Evolutionary conservation across 2,113 vertebrate genomes (phyloP), one percentile per base, ranked within the genome.

Genomic region (Oreocharis arfaki): DNA sequence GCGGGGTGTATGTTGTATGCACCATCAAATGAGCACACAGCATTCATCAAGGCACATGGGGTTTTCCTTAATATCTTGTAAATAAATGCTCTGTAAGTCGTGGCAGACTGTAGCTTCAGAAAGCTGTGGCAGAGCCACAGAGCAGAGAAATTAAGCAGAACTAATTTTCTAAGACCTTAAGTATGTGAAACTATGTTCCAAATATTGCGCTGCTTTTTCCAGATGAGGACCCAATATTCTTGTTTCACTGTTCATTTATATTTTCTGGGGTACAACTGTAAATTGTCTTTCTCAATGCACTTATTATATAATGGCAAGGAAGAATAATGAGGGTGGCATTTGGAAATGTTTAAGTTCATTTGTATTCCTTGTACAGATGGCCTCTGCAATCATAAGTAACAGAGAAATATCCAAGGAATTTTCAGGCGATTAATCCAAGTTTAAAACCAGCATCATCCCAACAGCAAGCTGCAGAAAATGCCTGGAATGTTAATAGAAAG

Each of bases 341-440:
- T 97, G 82, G 94, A 97, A 96, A 97, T 91, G 79, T 79, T 95
- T 88, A 93, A 89, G 88, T 93, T 96, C 76, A 82, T 97, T 97
- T 96, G 77, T 96, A 79, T 95, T 90, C 93, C 55, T 68, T 64
- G 67, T 96, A 73, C 96, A 96, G 89, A 96, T 94, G 94, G 92
- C 89, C 74, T 89, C 92, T 95, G 90, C 96, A 87, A 94, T 97
- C 74, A 10, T 94, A 96, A 97, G 90, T 83, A 93, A 85, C 60
- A 57, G 77, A 76, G 88, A 95, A 97, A 35, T 78, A 92, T 93
- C 68, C 75, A 75, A 90, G 71, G 84, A 96, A 84, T 92, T 93
- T 96, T 79, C 93, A 95, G 30, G 61, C 88, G 7, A 93, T 79
- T 87, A 95, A 84, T 91, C 69, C 41, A 83, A 75, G 70, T 96